A percentile compares a stretch with the other conserved stretches of the same genome.
phyloP scores from a whole-genome alignment of 2,888 invertebrate genomes.

The Xylocampa areola region DNA sequence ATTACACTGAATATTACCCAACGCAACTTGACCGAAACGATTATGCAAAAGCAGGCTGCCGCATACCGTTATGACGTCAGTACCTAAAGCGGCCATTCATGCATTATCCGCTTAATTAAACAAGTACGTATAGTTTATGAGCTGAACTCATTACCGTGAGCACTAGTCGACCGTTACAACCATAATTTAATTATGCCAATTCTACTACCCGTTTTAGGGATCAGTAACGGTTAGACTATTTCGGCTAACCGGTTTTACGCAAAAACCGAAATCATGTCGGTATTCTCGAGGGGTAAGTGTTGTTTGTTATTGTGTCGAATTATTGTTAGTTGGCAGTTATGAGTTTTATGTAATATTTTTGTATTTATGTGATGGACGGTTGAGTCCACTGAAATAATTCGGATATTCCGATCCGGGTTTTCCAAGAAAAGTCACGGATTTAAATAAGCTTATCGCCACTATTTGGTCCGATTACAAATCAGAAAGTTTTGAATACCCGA shows the following conservation, averaged over 20 bases:
- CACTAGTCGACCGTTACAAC: constrained; percentile 60
- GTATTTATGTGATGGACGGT: neutral
- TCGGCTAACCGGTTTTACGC: constrained; percentile 32
- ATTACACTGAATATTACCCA: constrained; percentile 20
- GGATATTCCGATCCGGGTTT: neutral
- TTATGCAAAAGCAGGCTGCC: constrained; percentile 52
- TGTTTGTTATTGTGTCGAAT: constrained; percentile 19
- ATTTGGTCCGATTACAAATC: neutral
- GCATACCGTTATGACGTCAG: constrained; percentile 37
- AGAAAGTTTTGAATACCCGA: no score
- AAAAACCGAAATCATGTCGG: constrained; percentile 35
- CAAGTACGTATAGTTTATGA: constrained; percentile 68
- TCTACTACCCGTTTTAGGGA: constrained; percentile 50
- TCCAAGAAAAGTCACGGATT: constrained; percentile 1
- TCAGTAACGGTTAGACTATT: constrained; percentile 34
- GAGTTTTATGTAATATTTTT: constrained; percentile 3
- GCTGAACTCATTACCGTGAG: constrained; percentile 65
- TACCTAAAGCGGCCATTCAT: constrained; percentile 53
- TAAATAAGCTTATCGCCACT: neutral
- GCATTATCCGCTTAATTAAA: constrained; percentile 71
- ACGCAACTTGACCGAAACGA: constrained; percentile 38
- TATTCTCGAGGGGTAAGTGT: constrained; percentile 23
- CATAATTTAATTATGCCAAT: constrained; percentile 67
- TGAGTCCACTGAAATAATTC: neutral
- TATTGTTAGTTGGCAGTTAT: neutral